Evolutionary conservation across 2,113 vertebrate genomes (phyloP), one percentile per base, ranked within the genome.

Genomic region (Rhinogobius similis): DNA sequence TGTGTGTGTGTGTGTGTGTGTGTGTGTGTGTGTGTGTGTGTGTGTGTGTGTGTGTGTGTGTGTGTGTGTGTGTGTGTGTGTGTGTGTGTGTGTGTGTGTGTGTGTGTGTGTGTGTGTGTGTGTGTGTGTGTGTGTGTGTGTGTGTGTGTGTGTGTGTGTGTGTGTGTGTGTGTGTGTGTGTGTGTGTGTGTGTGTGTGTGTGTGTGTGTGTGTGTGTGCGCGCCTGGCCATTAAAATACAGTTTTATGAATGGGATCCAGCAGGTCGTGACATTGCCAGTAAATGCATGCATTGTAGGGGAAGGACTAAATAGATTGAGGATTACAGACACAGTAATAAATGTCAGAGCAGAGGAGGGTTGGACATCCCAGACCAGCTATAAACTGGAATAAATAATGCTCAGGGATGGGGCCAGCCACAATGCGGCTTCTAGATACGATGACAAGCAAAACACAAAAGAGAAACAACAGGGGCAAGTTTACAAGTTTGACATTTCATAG

Each of bases 191-290:
- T 11, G 21, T 3, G n/a, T 53, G 58, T 65, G 29, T 5, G 5
- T 16, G 20, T 50, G 56, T 11, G 21, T 3, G n/a, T 53, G 58
- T 65, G 29, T 5, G 5, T 16, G 20, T 50, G 56, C 9, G 21
- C 4, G 32, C 18, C 36, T 18, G 68, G 29, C 27, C 27, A 67
- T 66, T 72, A 44, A 41, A 52, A 61, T 58, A 43, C 65, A 73
- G 44, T n/a, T 62, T 77, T 71, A 73, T 81, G 67, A 76, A 71
- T 82, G 71, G 58, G 55, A 48, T 18, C 23, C 56, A 38, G 27
- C 58, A 11, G 29, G 58, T 36, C 29, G 29, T 61, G 58, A 20
- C 58, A 61, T 52, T 69, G 13, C 61, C 32, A 67, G 12, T 41
- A 32, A n/a, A 29, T 4, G 21, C 61, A 32, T 10, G 18, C 39